Evolutionary conservation across 2,113 vertebrate species (phyloP), one percentile per base, ranked within the genome.

Genomic region (Callorhinus ursinus): DNA sequence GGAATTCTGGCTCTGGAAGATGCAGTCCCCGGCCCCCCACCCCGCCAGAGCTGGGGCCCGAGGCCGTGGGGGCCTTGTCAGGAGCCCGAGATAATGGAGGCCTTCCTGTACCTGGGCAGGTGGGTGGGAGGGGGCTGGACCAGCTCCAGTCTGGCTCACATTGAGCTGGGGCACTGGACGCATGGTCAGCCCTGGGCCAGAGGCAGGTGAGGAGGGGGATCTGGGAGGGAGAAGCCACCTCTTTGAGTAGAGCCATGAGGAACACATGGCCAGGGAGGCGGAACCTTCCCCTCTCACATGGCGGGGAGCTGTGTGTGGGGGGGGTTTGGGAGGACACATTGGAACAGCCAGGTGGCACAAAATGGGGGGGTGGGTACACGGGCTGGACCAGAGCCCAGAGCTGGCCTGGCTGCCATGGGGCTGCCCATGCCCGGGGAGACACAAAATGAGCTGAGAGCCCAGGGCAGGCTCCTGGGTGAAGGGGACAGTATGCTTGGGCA

Each of bases 401-500:
- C 2, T 89, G 67, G 53, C 51, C 67, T 33, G 53, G 69, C 49
- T 72, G n/a, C 51, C 24, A 14, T 18, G 33, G 55, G 26, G 9
- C 6, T 1, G 13, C 15, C 31, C 1, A 31, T 5, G 36, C 51
- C 36, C 74, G 12, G 22, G 39, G 7, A 15, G 36, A 2, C 10
- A 0, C 2, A 53, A 8, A 11, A 1, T 39, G 12, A 59, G 63
- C 85, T 0, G 5, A 59, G 76, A 69, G 49, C 53, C 42, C 7
- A 31, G n/a, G 22, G 57, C 33, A n/a, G 71, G 42, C 46, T 88
- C 53, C 59, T 2, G 3, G 33, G 49, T 46, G 42, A 67, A 65
- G 51, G 55, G 55, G 21, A 9, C 33, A 1, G 3, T 0, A 1
- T 1, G 39, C 39, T 31, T n/a, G 51, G 33, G 28, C 5, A 57